phyloP scores from a whole-genome alignment of 2,888 invertebrate genomes.

The Hesperia comma region DNA sequence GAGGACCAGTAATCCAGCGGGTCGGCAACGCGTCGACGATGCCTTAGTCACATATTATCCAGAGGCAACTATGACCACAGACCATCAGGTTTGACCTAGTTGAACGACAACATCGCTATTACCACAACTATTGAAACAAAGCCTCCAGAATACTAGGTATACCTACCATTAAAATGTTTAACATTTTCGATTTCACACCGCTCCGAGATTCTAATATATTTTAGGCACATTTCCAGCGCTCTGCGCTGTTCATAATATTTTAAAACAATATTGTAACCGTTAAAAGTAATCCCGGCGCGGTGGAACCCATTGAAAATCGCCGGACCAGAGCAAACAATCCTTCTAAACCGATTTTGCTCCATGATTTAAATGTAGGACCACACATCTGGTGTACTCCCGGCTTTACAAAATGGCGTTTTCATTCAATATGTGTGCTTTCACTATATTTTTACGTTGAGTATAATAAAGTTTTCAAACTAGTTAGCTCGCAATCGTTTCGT shows the following conservation, averaged over 20 bases:
- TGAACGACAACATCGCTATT: neutral
- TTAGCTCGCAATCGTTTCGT: too few species aligned
- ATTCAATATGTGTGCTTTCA: neutral
- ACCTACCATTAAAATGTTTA: neutral
- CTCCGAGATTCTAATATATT: neutral
- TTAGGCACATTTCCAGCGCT: slow-evolving; percentile 9
- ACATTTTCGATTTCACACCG: neutral
- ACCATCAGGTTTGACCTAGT: too few species aligned
- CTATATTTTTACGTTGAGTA: neutral
- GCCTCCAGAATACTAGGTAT: neutral
- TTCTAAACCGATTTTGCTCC: slow-evolving; percentile 23
- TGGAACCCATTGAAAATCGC: slow-evolving; percentile 24
- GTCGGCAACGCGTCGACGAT: too few species aligned
- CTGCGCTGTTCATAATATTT: slow-evolving; percentile 15
- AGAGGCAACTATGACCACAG: too few species aligned
- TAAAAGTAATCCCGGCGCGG: slow-evolving; percentile 17
- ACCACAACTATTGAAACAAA: neutral
- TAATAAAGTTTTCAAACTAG: neutral
- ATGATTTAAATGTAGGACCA: slow-evolving; percentile 18
- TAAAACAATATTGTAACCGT: slow-evolving; percentile 20
- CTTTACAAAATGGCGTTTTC: slow-evolving; percentile 9
- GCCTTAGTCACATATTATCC: too few species aligned
- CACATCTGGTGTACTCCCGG: slow-evolving; percentile 22
- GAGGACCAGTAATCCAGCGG: too few species aligned
- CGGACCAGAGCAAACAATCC: slow-evolving; percentile 25